Percentiles rank a stretch among this genome's conserved stretches.
Evolutionary conservation across 2,113 vertebrate species (phyloP).

Genomic region (Vulpes ferrilata): DNA sequence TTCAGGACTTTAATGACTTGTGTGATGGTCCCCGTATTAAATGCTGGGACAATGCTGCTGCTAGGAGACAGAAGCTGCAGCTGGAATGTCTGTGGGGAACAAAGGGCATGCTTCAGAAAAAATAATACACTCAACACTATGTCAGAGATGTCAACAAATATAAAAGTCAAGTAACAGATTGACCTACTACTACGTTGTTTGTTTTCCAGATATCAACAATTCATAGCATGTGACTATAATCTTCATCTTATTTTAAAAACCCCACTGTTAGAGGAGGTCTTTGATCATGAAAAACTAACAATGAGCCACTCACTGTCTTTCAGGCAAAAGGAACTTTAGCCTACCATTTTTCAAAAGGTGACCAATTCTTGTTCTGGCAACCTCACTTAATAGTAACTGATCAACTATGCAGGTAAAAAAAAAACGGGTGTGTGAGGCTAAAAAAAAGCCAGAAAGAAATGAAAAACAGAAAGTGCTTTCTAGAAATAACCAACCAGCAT

Average conservation of each 20-base stretch:
- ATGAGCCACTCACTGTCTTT: background rate
- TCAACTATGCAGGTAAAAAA: constrained; percentile 64
- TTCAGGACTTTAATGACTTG: constrained; percentile 99
- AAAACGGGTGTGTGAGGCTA: background rate
- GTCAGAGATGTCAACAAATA: constrained; percentile 14
- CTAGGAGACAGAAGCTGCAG: constrained; percentile 99
- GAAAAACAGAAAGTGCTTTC: constrained; percentile 3
- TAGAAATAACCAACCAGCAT: constrained; percentile 55
- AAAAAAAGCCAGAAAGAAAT: constrained; percentile 28
- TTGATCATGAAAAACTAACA: constrained; percentile 46
- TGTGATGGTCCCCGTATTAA: constrained; percentile 97
- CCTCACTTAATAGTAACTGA: constrained; percentile 57
- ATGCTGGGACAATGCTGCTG: constrained; percentile 97
- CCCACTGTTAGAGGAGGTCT: background rate
- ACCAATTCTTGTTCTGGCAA: constrained; percentile 46
- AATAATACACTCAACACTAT: background rate
- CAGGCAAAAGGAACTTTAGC: constrained; percentile 46
- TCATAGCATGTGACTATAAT: background rate
- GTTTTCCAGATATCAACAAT: constrained; percentile 33
- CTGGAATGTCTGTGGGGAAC: constrained; percentile 95
- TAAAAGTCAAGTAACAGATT: constrained; percentile 2
- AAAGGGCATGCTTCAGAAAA: constrained; percentile 72
- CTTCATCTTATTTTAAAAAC: constrained; percentile 31
- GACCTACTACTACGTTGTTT: constrained; percentile 22
- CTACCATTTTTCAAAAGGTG: constrained; percentile 57